Base-by-base conservation (phyloP, 2,888 invertebrate genomes). In the Caenorhabditis wallacei region DNA sequence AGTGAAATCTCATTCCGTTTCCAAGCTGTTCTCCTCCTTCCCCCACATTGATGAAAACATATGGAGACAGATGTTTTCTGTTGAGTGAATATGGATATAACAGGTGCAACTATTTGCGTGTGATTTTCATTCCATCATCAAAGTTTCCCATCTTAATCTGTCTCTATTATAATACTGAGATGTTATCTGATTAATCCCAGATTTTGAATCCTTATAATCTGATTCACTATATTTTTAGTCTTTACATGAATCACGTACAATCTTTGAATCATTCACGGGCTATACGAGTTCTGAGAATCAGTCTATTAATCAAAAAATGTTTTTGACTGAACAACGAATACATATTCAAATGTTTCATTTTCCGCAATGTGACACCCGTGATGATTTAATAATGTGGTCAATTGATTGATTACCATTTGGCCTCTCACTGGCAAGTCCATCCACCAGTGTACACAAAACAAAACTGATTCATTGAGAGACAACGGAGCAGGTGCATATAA, bases 371-470 rank as follows among this genome's bases (percentile, higher is more conserved):
- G 74, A 75, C 75, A 75, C 66, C 64, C 66, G 43, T 76, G 76
- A 76, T 76, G 76, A 76, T 68, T 76, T 76, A 69, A 76, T 76
- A 69, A 76, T 76, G 76, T 68, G 76, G 59, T 30, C 68, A 51
- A 43, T 61, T 76, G 76, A 76, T 76, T 76, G 76, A 76, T 76
- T 61, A 68, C 68, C 48, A 22, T 18, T 40, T 24, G 56, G 16
- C 30, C 53, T 66, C 35, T 30, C 30, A 16, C 22, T 35, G 35
- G 48, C 16, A 3, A 8, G 61, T 43, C 24, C 61, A 43, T 61
- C 56, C 8, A 18, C 2, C 26, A 51, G 76, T 69, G 61, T 61
- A 75, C 66, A 76, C 76, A 66, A 18, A 75, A 22, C 56, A 66
- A 56, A 70, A 71, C 53, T 53, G 48, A 70, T 70, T 43, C 22